A percentile compares a stretch with the other conserved stretches of the same genome.
Evolutionary conservation across 2,113 vertebrate species (phyloP).

Genomic region (Pachycephala philippinensis): DNA sequence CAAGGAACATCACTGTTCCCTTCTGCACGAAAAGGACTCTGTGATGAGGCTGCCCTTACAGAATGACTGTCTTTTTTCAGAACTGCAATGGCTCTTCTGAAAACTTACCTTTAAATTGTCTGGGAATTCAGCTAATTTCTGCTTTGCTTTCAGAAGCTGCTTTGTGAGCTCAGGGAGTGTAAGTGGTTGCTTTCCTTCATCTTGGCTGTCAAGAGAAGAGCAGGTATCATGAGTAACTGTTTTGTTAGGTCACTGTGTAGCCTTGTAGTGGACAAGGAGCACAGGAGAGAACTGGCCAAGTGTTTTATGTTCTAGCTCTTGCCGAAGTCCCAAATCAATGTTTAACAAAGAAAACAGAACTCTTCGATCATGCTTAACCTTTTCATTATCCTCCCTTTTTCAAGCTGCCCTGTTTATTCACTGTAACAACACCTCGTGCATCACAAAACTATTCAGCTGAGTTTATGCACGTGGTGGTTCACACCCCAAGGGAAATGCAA

Average conservation of each 20-base stretch:
- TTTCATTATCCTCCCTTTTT: not conserved
- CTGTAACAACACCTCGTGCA: not conserved
- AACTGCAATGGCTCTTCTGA: not conserved
- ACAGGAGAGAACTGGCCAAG: not conserved
- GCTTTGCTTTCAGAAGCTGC: conserved; percentile 78
- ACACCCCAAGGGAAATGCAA: not conserved
- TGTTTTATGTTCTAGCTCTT: not conserved
- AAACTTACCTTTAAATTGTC: conserved; percentile 74
- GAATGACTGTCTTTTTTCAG: not conserved
- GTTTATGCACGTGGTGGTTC: not conserved
- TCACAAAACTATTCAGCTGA: not conserved
- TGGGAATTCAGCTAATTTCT: conserved; percentile 77
- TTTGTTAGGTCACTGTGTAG: not conserved
- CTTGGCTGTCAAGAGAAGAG: conserved; percentile 54
- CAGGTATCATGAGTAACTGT: not conserved
- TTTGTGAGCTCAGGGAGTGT: conserved; percentile 81
- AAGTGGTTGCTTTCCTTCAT: conserved; percentile 52
- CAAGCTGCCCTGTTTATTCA: not conserved
- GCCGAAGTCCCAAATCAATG: not conserved
- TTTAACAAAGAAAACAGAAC: not conserved
- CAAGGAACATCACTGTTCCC: not conserved
- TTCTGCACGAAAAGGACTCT: not conserved
- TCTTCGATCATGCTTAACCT: not conserved
- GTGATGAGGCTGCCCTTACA: not conserved
- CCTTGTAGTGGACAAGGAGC: not conserved